phyloP scores from a whole-genome alignment of 2,888 invertebrate genomes.

The Eristalis arbustorum region DNA sequence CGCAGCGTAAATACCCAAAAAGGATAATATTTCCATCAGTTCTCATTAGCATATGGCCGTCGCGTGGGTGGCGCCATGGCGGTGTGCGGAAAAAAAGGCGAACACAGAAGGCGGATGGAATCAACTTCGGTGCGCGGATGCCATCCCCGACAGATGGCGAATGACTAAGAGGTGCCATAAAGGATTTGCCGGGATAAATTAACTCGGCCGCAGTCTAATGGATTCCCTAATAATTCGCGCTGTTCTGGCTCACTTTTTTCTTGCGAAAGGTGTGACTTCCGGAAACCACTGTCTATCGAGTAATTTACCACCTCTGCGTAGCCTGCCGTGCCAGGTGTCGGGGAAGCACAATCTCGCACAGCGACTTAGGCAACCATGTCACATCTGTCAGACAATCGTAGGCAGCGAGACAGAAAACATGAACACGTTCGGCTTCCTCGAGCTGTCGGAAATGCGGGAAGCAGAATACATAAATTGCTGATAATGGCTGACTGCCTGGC shows the following conservation, averaged over 20 bases:
- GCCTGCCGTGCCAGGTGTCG: neutral
- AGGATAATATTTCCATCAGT: conserved; percentile 3
- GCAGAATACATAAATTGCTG: conserved; percentile 18
- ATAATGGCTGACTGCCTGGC: neutral
- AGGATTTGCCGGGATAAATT: neutral
- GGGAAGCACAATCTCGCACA: conserved; percentile 5
- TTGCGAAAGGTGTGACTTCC: neutral
- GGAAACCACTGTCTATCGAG: neutral
- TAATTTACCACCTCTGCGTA: neutral
- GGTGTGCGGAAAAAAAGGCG: neutral
- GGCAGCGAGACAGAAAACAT: conserved; percentile 1
- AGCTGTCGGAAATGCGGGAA: neutral
- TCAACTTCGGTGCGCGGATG: neutral
- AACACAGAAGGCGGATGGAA: neutral
- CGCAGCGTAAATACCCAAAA: neutral
- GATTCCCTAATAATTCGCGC: neutral
- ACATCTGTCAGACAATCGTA: conserved; percentile 18
- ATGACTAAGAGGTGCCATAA: neutral
- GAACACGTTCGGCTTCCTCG: neutral
- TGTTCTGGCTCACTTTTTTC: neutral
- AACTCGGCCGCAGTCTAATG: neutral
- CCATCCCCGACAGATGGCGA: neutral
- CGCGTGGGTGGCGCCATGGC: neutral
- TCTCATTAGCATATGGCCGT: conserved; percentile 8
- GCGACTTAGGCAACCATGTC: conserved; percentile 22